Conservation (phyloP, 2,888 invertebrate species). For the Netelia melanura region DNA sequence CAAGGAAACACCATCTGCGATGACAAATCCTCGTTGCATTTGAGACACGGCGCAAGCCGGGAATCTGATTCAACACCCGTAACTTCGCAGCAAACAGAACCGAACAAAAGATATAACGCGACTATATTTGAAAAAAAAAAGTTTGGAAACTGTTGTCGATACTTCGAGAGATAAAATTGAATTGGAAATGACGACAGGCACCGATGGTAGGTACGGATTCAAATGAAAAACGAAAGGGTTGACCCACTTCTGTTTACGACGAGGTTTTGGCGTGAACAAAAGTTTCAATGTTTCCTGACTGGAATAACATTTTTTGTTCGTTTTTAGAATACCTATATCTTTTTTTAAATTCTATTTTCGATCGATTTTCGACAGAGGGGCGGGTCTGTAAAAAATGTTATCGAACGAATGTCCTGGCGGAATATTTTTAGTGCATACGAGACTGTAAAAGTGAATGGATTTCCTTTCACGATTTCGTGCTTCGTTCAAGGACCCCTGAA, state of each 20-base stretch:
- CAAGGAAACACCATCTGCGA: slow-evolving; percentile 46
- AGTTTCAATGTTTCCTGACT: too few relatives aligned
- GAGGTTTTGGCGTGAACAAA: too few relatives aligned
- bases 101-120: background rate
- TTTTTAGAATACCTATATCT: too few relatives aligned
- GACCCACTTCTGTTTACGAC: too few relatives aligned
- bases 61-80: background rate
- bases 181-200: background rate
- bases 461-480: background rate
- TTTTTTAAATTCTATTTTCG: too few relatives aligned
- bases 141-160: background rate
- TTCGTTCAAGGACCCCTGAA: background rate
- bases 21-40: slow-evolving; percentile 32
- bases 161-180: background rate
- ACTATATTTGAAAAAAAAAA: background rate
- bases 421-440: background rate
- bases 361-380: too few relatives aligned
- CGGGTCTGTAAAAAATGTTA: too few relatives aligned
- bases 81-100: background rate
- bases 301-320: too few relatives aligned
- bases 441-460: background rate
- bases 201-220: background rate
- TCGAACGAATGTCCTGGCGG: too few relatives aligned
- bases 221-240: slow-evolving; percentile 20
- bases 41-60: background rate